Conservation (phyloP, 1,140 invertebrate genomes). For the Caenorhabditis latens region DNA sequence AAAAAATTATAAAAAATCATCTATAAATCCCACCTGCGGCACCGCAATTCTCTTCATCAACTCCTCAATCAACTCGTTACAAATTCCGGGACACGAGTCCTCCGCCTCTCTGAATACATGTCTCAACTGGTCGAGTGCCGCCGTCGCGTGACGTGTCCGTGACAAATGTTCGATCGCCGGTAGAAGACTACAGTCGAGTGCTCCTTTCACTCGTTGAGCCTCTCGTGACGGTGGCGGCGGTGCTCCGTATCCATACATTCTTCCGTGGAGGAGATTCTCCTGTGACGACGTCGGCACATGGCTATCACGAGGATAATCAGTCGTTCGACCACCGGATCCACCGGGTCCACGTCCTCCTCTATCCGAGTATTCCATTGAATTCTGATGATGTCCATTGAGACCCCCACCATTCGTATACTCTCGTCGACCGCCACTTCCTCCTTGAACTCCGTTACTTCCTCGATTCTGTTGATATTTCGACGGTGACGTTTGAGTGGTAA, state of each 20-base stretch:
- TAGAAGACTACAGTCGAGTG: slow-evolving; percentile 72
- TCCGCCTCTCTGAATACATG: slow-evolving; percentile 71
- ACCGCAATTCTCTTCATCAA: slow-evolving; percentile 72
- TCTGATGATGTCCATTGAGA: slow-evolving; percentile 17
- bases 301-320: slow-evolving; percentile 18
- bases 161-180: slow-evolving; percentile 75
- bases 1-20: slow-evolving; percentile 64
- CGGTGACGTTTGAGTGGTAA: not conserved
- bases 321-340: slow-evolving; percentile 3
- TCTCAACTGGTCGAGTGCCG: slow-evolving; percentile 71
- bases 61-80: slow-evolving; percentile 74
- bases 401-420: slow-evolving; percentile 2
- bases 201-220: slow-evolving; percentile 58
- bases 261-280: slow-evolving; percentile 43
- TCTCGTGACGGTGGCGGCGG: slow-evolving; percentile 28
- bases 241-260: slow-evolving; percentile 49
- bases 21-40: slow-evolving; percentile 62
- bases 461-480: slow-evolving; percentile 30
- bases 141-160: slow-evolving; percentile 71
- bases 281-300: slow-evolving; percentile 27
- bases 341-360: not conserved
- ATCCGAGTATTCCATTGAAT: slow-evolving; percentile 17
- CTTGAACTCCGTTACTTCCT: slow-evolving; percentile 15
- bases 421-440: slow-evolving; percentile 48
- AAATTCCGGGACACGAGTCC: slow-evolving; percentile 72